Base-by-base conservation (phyloP, 1,140 invertebrate genomes). In the Sipha flava region DNA sequence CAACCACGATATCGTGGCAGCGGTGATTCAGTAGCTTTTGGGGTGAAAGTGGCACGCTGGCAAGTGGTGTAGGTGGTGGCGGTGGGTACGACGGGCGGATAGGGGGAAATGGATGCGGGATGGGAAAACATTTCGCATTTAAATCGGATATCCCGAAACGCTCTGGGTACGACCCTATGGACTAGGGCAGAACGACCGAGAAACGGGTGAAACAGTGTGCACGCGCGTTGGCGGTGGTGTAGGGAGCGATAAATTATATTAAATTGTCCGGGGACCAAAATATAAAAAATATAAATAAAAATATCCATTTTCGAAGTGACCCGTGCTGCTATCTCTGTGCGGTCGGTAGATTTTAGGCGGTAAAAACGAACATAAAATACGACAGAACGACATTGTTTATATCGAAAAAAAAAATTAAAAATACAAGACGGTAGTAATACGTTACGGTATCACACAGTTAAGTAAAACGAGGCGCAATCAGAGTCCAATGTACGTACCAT, bases 401-500 rank as follows among this genome's bases (percentile, higher is more conserved):
- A 57, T 57, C 21, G 3, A 14, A 57, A 34, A 34, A 18, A 31
- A 59, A 59, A 59, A n/a, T n/a, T n/a, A n/a, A n/a, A n/a, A n/a
- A n/a, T n/a, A n/a, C n/a, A n/a, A n/a, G n/a, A n/a, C n/a, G n/a
- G n/a, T n/a, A n/a, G n/a, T n/a, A n/a, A n/a, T n/a, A n/a, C n/a
- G n/a, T n/a, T n/a, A n/a, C n/a, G n/a, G n/a, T n/a, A n/a, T n/a
- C n/a, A n/a, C n/a, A n/a, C n/a, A n/a, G n/a, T n/a, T n/a, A n/a
- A n/a, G n/a, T n/a, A n/a, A n/a, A n/a, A n/a, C n/a, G n/a, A n/a
- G n/a, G n/a, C n/a, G n/a, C n/a, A n/a, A n/a, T n/a, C n/a, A n/a
- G n/a, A n/a, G n/a, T n/a, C n/a, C n/a, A n/a, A n/a, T n/a, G n/a
- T 47, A 70, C 66, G 7, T 77, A 77, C 73, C 73, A 77, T 77